A percentile compares a stretch with the other conserved stretches of the same genome.
Evolutionary conservation across 2,113 vertebrate genomes (phyloP).

Genomic region (Ivindomyrus marchei): DNA sequence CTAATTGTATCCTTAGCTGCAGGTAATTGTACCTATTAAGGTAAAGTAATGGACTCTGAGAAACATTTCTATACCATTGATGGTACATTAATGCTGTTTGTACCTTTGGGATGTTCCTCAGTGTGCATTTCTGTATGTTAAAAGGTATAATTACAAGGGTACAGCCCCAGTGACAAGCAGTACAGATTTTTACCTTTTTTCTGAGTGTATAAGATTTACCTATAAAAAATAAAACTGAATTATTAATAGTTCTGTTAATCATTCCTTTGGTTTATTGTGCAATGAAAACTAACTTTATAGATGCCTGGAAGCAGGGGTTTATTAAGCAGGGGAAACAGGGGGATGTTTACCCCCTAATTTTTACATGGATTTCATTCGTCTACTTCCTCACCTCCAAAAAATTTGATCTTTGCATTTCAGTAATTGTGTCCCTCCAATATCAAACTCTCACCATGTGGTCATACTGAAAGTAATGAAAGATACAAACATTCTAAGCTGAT

Average conservation of each 20-base stretch:
- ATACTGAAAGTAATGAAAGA: not conserved
- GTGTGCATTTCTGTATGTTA: too few relatives aligned
- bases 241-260: not conserved
- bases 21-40: too few relatives aligned
- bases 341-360: not conserved
- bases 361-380: not conserved
- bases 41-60: too few relatives aligned
- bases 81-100: too few relatives aligned
- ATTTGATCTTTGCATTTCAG: not conserved
- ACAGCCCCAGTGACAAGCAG: too few relatives aligned
- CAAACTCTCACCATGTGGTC: not conserved
- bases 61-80: too few relatives aligned
- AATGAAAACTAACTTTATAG: not conserved
- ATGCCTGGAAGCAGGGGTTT: not conserved
- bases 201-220: not conserved
- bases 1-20: too few relatives aligned
- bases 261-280: not conserved
- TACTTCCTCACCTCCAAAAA: not conserved
- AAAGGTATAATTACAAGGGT: too few relatives aligned
- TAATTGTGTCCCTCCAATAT: not conserved
- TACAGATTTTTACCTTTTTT: too few relatives aligned
- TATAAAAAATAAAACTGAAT: not conserved
- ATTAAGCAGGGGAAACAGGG: not conserved
- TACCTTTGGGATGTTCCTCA: too few relatives aligned
- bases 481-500: not conserved